These are phyloP conservation scores for Nibea coibor DNA, from an alignment of 2,113 vertebrate species.

Conservation along the genomic window DNA sequence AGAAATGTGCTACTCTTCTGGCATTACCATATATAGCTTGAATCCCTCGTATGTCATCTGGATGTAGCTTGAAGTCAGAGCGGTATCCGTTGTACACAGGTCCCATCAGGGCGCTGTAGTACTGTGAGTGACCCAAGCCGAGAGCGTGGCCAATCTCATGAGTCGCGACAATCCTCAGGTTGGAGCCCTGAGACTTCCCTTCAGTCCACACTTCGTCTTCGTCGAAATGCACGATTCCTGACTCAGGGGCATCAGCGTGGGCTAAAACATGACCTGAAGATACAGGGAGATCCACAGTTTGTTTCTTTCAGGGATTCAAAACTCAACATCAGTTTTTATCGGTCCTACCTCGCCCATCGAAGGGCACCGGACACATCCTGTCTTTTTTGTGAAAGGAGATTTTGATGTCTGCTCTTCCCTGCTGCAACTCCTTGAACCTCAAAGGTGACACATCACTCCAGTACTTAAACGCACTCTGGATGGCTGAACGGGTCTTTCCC, in stretches of 20 bases:
- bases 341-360: conserved; percentile 80
- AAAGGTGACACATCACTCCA: conserved; percentile 87
- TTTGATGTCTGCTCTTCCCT: conserved; percentile 86
- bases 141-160: conserved; percentile 91
- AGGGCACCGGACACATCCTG: conserved; percentile 80
- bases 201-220: conserved; percentile 89
- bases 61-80: conserved; percentile 85
- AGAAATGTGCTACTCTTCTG: neutral
- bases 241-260: conserved; percentile 88
- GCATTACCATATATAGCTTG: conserved; percentile 87
- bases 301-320: no score
- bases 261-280: conserved; percentile 86
- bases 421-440: conserved; percentile 84
- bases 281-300: neutral
- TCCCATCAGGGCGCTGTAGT: conserved; percentile 86
- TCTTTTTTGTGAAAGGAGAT: conserved; percentile 86
- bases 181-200: conserved; percentile 80
- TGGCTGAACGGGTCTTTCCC: conserved; percentile 76
- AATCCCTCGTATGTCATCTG: conserved; percentile 88
- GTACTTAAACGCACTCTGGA: conserved; percentile 85
- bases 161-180: conserved; percentile 89
- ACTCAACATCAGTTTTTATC: neutral
- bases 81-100: conserved; percentile 87
- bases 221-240: conserved; percentile 89
- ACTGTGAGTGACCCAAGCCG: conserved; percentile 89